A percentile compares a stretch with the other conserved stretches of the same genome.
Evolutionary conservation across 2,797 vertebrate genomes (phyloP).

Genomic region (Emydoidea blandingii): DNA sequence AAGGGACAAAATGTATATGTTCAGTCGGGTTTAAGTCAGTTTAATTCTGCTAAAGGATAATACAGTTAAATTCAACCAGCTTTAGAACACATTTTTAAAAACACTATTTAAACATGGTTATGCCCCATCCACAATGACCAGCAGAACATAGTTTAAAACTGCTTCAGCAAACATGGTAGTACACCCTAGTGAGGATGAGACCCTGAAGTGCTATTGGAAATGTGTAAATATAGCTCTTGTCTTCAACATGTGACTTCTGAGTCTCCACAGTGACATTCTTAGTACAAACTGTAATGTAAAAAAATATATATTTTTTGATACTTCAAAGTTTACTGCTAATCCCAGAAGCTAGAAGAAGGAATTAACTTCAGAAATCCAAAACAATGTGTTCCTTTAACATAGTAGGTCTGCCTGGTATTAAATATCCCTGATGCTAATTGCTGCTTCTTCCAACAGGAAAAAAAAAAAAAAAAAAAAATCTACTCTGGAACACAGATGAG

Average conservation of each 20-base stretch:
- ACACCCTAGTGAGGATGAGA: neutral
- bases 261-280: neutral
- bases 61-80: slow-evolving; percentile 6
- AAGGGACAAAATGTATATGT: slow-evolving; percentile 4
- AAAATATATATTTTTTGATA: neutral
- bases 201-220: slow-evolving; percentile 14
- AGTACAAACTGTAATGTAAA: neutral
- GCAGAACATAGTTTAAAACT: neutral
- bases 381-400: neutral
- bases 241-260: neutral
- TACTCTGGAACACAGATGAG: slow-evolving; percentile 30
- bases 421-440: neutral
- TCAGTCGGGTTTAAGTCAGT: neutral
- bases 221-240: neutral
- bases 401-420: neutral
- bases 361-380: slow-evolving; percentile 49
- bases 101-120: neutral
- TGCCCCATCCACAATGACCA: neutral
- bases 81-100: neutral
- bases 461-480: slow-evolving; percentile 36
- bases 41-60: slow-evolving; percentile 24
- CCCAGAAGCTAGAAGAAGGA: neutral
- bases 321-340: neutral
- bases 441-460: neutral
- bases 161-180: neutral